phyloP scores from a whole-genome alignment of 1,140 invertebrate species.

The Anastatus disparis region DNA sequence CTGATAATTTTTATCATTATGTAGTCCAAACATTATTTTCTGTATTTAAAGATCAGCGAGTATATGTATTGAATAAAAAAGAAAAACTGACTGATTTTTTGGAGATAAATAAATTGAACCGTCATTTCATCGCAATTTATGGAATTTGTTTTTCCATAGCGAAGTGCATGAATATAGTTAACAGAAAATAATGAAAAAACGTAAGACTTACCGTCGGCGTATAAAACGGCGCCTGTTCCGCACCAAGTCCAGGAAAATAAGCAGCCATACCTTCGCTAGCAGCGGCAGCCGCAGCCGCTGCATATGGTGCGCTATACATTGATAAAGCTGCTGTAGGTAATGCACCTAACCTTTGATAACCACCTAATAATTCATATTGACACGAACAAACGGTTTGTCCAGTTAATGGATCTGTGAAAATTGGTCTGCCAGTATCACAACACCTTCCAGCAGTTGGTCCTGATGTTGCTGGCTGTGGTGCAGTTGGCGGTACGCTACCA shows the following conservation, averaged over 20 bases:
- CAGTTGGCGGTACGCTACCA: slow-evolving; percentile 61
- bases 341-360: slow-evolving; percentile 82
- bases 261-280: slow-evolving; percentile 77
- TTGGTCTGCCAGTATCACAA: slow-evolving; percentile 90
- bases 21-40: too few relatives aligned
- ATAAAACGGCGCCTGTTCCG: slow-evolving; percentile 85
- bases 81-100: too few relatives aligned
- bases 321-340: slow-evolving; percentile 75
- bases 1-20: too few relatives aligned
- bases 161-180: too few relatives aligned
- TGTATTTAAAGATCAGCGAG: too few relatives aligned
- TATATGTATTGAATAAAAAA: too few relatives aligned
- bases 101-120: too few relatives aligned
- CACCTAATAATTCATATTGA: slow-evolving; percentile 81
- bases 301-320: slow-evolving; percentile 81
- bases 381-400: slow-evolving; percentile 94
- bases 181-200: too few relatives aligned
- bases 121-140: too few relatives aligned
- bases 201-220: slow-evolving; percentile 79
- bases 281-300: slow-evolving; percentile 77
- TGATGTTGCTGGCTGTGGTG: slow-evolving; percentile 68
- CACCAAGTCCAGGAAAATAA: slow-evolving; percentile 82
- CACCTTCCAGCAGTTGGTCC: slow-evolving; percentile 74
- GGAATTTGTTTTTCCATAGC: too few relatives aligned
- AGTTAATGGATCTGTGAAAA: slow-evolving; percentile 91